Evolutionary conservation across 2,113 vertebrate species (phyloP), one percentile per base, ranked within the genome.

Genomic region (Brachyistius frenatus): DNA sequence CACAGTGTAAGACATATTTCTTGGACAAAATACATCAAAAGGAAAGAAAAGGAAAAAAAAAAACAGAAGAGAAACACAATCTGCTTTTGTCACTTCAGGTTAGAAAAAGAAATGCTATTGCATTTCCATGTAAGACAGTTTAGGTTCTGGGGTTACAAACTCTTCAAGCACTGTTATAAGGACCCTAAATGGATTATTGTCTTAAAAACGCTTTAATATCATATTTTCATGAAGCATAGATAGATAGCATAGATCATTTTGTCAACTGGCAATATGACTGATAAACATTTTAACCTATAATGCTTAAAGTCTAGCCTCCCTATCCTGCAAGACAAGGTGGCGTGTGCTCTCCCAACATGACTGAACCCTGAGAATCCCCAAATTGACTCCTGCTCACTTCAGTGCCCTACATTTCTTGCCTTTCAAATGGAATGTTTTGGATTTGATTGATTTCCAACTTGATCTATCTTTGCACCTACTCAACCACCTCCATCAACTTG

Each of bases 371-470:
- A 62, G 63, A 81, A 57, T 31, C 80, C 67, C 63, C 67, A 86
- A 88, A 91, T 88, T 67, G 87, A 89, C 88, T 89, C 69, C 44
- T 75, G 86, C 86, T 82, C 80, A 80, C 82, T 85, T 90, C 83
- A 77, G 69, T 80, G 86, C 74, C 83, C 86, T 83, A 84, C 87
- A 89, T 89, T 90, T 87, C 76, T 73, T 58, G 55, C 84, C 83
- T 78, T 80, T 90, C 66, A 87, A 82, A 90, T 86, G 88, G 79
- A 92, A 90, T 79, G 76, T 89, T 93, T 89, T 7, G 75, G 76
- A 86, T 87, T 87, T 91, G 93, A 94, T 94, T 93, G 93, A 93
- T 93, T 92, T 86, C 87, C 75, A 79, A 88, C 88, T 83, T 91
- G 90, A 93, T 93, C 89, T 81, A 85, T 91, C 85, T 86, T 65